Evolutionary conservation across 35 echinoderm and acorn worm genomes (phyloP).

Genomic region (Strongylocentrotus purpuratus): DNA sequence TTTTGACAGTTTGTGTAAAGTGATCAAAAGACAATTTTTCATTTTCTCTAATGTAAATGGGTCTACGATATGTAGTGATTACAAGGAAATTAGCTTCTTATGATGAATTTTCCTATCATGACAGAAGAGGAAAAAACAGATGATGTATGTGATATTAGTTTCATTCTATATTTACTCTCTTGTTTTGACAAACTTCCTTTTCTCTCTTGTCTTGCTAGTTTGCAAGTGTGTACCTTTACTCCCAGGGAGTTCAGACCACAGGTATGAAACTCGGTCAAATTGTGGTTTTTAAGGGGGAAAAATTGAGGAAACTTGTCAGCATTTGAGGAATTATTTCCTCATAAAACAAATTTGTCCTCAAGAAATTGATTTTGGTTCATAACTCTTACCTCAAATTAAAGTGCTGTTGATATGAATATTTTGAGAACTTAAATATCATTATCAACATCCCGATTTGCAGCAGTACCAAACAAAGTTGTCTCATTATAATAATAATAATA

Average conservation of each 20-base stretch:
- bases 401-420: too few relatives aligned
- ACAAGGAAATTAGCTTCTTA: background rate
- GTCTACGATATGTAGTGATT: background rate
- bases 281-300: background rate
- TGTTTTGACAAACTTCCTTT: too few relatives aligned
- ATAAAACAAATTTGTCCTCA: background rate
- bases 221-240: background rate
- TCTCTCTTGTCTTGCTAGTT: background rate
- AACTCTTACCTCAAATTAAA: background rate
- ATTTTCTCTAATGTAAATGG: too few relatives aligned
- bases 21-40: background rate
- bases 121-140: background rate
- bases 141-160: background rate
- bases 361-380: background rate
- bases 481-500: too few relatives aligned
- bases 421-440: too few relatives aligned
- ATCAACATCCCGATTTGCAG: too few relatives aligned
- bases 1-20: too few relatives aligned
- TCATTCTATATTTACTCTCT: background rate
- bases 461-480: too few relatives aligned
- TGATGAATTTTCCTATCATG: background rate
- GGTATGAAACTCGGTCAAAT: background rate
- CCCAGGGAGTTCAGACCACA: background rate
- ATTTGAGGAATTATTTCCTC: background rate
- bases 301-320: background rate